A percentile compares a stretch with the other conserved stretches of the same genome.
These are phyloP conservation scores for Platalea minor DNA, from an alignment of 2,797 vertebrate species.

Conservation along the genomic window DNA sequence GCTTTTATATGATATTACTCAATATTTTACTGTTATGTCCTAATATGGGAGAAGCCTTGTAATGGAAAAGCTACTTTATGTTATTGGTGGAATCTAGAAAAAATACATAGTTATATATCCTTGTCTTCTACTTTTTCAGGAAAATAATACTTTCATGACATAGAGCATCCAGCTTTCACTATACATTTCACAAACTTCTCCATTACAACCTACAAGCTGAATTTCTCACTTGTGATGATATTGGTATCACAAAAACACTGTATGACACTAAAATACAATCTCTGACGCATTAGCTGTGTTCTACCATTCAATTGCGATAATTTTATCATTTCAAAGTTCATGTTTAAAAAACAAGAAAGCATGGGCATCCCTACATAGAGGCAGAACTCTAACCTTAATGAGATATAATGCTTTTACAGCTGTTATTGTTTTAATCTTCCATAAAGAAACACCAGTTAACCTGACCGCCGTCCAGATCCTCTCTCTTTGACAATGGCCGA, in stretches of 20 bases:
- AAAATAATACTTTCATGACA: not conserved
- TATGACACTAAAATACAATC: not conserved
- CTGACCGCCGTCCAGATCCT: not conserved
- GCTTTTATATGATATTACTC: not conserved
- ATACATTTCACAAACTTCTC: not conserved
- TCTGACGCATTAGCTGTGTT: not conserved
- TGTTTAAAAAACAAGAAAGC: not conserved
- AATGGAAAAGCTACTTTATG: not conserved
- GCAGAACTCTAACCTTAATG: not conserved
- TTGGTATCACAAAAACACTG: not conserved
- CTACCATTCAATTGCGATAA: not conserved
- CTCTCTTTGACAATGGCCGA: not conserved
- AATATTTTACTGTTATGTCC: not conserved
- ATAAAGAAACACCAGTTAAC: not conserved
- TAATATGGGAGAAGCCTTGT: not conserved
- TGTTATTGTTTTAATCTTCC: not conserved
- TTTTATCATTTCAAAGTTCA: not conserved
- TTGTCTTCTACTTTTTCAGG: not conserved
- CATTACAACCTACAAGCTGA: accelerated
- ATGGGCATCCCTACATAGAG: not conserved
- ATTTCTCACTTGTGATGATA: not conserved
- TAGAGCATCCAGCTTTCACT: not conserved
- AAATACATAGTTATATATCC: not conserved
- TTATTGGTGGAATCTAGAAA: not conserved
- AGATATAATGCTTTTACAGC: not conserved